Evolutionary conservation across 2,113 vertebrate genomes (phyloP), one percentile per base, ranked within the genome.

Genomic region (Gulo gulo): DNA sequence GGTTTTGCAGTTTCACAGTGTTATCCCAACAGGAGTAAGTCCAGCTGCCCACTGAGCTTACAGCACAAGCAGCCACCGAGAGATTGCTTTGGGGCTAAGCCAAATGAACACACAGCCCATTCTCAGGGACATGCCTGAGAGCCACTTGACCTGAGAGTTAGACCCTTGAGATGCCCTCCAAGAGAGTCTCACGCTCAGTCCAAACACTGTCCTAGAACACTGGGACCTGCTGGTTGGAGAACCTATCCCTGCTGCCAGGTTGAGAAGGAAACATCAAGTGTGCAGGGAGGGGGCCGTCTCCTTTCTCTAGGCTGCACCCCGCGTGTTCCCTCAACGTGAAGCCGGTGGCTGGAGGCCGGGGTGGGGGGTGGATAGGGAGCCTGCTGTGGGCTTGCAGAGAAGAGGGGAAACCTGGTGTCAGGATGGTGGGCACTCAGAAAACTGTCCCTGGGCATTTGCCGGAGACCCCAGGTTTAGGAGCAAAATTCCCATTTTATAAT

Each of bases 231-330:
- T 18, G 55, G 4, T 12, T 31, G 11, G 52, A 83, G 67, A 79
- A 39, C 21, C 15, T 2, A 0, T 24, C 9, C 55, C 45, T 21
- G 16, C 31, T 55, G 63, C 36, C 1, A 3, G 0, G 0, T 7
- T 3, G 12, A 24, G 29, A 71, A 80, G 67, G 74, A 18, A 16
- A 29, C 34, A 5, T 71, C 9, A 4, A 11, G 21, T 1, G 20
- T 59, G 42, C 26, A 36, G 42, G 24, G 31, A 89, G 76, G 57
- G n/a, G n/a, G 29, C 42, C 4, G 16, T 21, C 31, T 0, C 31
- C 29, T 7, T 23, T 21, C 83, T 50, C 36, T 52, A 7, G 13
- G 69, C 24, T 45, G 63, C 31, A 65, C 29, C 13, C 3, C 2
- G 10, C 6, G 0, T 11, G 34, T 39, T 50, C 57, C 50, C 24